phyloP scores from a whole-genome alignment of 2,113 vertebrate genomes.

The Protobothrops flavoviridis region DNA sequence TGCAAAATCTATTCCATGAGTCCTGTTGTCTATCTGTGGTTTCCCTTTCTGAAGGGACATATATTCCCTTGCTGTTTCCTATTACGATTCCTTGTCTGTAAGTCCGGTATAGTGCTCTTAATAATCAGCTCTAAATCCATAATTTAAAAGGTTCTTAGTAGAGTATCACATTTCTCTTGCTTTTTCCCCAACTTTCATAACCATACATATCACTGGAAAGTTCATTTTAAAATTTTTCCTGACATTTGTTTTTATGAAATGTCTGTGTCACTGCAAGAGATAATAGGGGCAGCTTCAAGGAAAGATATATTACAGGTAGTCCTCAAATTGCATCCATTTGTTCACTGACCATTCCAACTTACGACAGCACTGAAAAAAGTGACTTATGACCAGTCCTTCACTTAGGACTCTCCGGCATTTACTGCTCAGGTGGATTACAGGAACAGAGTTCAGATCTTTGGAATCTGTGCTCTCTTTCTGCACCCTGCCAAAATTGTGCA shows the following conservation, averaged over 20 bases:
- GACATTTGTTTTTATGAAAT: neutral
- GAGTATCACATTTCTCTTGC: neutral
- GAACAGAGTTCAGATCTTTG: neutral
- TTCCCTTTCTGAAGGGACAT: neutral
- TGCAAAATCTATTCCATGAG: neutral
- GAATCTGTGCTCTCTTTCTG: neutral
- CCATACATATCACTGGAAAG: neutral
- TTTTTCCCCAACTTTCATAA: neutral
- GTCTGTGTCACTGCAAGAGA: neutral
- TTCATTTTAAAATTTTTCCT: neutral
- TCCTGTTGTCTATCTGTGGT: neutral
- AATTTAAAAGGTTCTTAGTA: neutral
- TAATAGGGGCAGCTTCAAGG: neutral
- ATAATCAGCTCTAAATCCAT: neutral
- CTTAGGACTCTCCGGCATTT: neutral
- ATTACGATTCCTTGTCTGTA: neutral
- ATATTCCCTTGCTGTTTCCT: neutral
- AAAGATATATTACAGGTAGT: neutral
- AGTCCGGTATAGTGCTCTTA: neutral
- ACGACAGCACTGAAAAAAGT: neutral
- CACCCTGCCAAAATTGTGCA: neutral
- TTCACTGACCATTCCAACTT: neutral
- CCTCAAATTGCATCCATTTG: neutral
- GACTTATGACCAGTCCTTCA: neutral
- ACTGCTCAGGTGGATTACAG: neutral